Conservation (phyloP, 2,888 invertebrate species). For the Cephus runcator region DNA sequence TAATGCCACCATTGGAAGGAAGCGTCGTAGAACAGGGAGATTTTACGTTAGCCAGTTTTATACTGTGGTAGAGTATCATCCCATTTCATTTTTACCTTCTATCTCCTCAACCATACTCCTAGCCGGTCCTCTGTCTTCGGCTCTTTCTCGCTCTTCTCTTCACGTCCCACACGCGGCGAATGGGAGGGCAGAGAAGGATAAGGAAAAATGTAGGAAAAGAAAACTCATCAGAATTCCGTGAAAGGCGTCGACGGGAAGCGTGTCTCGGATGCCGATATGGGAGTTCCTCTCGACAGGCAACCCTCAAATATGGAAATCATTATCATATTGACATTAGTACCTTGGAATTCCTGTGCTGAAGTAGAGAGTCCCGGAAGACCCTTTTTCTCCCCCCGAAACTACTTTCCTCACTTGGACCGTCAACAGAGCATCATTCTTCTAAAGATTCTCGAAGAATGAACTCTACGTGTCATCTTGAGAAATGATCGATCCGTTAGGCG, state of each 20-base stretch:
- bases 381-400: neutral
- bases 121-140: slow-evolving; percentile 6
- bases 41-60: neutral
- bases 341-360: neutral
- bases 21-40: neutral
- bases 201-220: slow-evolving; percentile 30
- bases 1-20: neutral
- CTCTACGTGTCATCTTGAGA: neutral
- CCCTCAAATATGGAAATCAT: slow-evolving; percentile 50
- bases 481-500: neutral
- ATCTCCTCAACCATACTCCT: slow-evolving; percentile 5
- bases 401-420: neutral
- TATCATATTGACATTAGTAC: slow-evolving; percentile 51
- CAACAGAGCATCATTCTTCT: neutral
- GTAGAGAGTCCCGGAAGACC: no score
- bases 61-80: slow-evolving; percentile 5
- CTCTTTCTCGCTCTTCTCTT: neutral
- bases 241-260: slow-evolving; percentile 49
- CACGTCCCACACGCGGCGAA: neutral
- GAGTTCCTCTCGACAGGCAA: slow-evolving; percentile 23
- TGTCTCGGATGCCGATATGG: slow-evolving; percentile 54
- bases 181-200: slow-evolving; percentile 3
- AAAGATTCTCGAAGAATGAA: neutral
- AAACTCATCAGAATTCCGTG: slow-evolving; percentile 59
- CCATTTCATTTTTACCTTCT: slow-evolving; percentile 18